A percentile compares a stretch with the other conserved stretches of the same genome.
These are phyloP conservation scores for Tillus elongatus DNA, from an alignment of 2,888 invertebrate species.

Conservation along the genomic window DNA sequence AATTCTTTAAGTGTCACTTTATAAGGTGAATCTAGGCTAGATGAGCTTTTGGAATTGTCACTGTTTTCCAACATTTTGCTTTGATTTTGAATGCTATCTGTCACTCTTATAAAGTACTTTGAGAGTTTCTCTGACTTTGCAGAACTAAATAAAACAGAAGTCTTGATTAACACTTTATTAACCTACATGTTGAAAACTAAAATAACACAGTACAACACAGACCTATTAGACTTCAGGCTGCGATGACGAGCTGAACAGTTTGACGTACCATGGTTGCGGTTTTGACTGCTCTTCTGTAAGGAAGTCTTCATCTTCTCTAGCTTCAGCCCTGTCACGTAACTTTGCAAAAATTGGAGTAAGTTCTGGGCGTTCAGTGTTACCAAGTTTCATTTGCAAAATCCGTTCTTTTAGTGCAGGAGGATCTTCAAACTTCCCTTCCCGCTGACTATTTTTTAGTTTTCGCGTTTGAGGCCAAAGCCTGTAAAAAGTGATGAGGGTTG, in stretches of 20 bases:
- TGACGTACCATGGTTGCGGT: slow-evolving; percentile 24
- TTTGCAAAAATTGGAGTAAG: slow-evolving; percentile 17
- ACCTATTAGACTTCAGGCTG: slow-evolving; percentile 8
- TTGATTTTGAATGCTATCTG: no score
- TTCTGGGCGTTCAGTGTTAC: slow-evolving; percentile 3
- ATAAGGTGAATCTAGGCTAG: slow-evolving; percentile 1
- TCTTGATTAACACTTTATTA: slow-evolving; percentile 10
- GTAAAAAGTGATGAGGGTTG: slow-evolving; percentile 15
- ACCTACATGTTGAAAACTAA: slow-evolving; percentile 8
- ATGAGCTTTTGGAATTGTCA: not conserved
- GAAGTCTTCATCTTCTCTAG: slow-evolving; percentile 23
- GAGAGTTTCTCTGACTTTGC: slow-evolving; percentile 21
- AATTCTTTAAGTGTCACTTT: slow-evolving; percentile 24
- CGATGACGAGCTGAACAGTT: slow-evolving; percentile 21
- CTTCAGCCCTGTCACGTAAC: slow-evolving; percentile 20
- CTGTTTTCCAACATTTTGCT: slow-evolving; percentile 8
- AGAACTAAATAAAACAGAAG: slow-evolving; percentile 18
- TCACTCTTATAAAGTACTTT: slow-evolving; percentile 27
- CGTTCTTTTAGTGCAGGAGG: slow-evolving; percentile 23
- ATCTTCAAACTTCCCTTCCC: slow-evolving; percentile 28
- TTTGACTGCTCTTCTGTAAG: slow-evolving; percentile 27
- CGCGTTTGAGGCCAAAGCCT: slow-evolving; percentile 28
- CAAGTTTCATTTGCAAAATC: slow-evolving; percentile 16
- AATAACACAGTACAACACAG: slow-evolving; percentile 6
- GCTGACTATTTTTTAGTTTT: slow-evolving; percentile 23